A percentile compares a stretch with the other conserved stretches of the same genome.
Evolutionary conservation across 1,140 invertebrate species (phyloP).

Genomic region (Mycetomoellerius zeteki): DNA sequence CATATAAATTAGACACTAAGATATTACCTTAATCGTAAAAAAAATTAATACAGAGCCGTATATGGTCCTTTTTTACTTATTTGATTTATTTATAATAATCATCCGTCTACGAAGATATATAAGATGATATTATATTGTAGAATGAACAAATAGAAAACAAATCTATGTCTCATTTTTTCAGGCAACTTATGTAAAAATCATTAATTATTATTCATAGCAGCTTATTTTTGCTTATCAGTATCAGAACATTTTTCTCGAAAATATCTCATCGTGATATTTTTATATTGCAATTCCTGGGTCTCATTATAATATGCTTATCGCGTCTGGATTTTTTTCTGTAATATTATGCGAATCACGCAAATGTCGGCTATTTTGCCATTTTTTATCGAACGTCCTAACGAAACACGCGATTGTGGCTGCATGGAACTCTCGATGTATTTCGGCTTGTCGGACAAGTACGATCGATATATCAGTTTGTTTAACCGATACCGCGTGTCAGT

Average conservation of each 20-base stretch:
- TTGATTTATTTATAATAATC: neutral
- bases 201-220: neutral
- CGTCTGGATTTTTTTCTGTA: neutral
- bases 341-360: conserved; percentile 50
- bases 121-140: neutral
- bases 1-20: too few species aligned
- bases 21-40: too few species aligned
- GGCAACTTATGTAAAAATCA: neutral
- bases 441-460: neutral
- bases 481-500: conserved; percentile 28
- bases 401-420: conserved; percentile 37
- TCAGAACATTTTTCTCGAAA: neutral
- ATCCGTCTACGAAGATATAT: neutral
- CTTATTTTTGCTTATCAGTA: neutral
- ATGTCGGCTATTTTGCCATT: conserved; percentile 8
- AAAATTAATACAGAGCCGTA: too few species aligned
- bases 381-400: conserved; percentile 37
- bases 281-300: neutral
- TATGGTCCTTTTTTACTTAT: too few species aligned
- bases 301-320: conserved; percentile 56
- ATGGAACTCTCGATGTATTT: conserved; percentile 30
- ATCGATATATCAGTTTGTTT: conserved; percentile 38
- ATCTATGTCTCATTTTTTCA: neutral
- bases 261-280: conserved; percentile 2
- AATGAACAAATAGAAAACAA: neutral